Conservation (phyloP, 2,113 vertebrate genomes). For the Felis chaus region DNA sequence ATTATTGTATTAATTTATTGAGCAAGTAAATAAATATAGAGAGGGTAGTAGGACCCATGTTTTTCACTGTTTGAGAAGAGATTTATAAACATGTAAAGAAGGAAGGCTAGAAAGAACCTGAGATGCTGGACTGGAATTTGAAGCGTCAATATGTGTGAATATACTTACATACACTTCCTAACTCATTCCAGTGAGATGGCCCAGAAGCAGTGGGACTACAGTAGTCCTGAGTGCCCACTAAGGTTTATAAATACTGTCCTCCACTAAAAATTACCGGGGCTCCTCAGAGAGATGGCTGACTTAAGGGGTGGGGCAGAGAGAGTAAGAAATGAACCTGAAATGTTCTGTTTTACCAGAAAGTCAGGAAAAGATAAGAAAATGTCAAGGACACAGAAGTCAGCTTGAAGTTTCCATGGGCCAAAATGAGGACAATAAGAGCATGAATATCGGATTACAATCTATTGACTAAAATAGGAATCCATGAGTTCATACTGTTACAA, state of each 20-base stretch:
- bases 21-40: not conserved
- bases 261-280: not conserved
- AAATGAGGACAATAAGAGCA: not conserved
- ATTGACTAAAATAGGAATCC: not conserved
- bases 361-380: not conserved
- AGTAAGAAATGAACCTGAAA: not conserved
- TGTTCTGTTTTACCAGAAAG: not conserved
- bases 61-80: not conserved
- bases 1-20: not conserved
- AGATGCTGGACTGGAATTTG: not conserved
- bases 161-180: not conserved
- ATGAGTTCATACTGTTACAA: not conserved
- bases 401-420: not conserved
- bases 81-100: not conserved
- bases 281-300: not conserved
- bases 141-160: accelerated
- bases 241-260: not conserved
- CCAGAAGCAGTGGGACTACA: not conserved
- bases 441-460: not conserved
- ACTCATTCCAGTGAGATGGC: not conserved
- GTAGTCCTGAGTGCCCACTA: not conserved
- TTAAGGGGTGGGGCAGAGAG: not conserved
- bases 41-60: not conserved
- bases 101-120: not conserved
- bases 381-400: not conserved